Evolutionary conservation across 2,888 invertebrate species (phyloP).

Genomic region (Lydus trimaculatus): DNA sequence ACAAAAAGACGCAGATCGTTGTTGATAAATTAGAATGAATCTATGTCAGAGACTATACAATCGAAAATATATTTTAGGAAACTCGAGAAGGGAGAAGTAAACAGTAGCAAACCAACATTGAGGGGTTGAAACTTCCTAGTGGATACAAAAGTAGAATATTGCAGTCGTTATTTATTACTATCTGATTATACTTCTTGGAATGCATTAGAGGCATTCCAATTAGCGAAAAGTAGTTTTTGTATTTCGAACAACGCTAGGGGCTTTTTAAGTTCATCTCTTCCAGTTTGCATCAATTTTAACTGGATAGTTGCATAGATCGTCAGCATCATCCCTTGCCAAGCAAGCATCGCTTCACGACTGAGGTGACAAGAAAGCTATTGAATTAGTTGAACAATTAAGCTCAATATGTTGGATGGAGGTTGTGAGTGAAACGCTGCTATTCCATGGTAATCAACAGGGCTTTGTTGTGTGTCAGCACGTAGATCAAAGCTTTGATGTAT

Average conservation of each 20-base stretch:
- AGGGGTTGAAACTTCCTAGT: not conserved
- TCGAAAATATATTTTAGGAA: not conserved
- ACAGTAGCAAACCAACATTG: not conserved
- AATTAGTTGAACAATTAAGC: constrained; percentile 27
- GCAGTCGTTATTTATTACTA: not conserved
- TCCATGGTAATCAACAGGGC: constrained; percentile 37
- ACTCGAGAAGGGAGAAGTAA: not conserved
- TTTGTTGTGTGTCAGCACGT: constrained; percentile 42
- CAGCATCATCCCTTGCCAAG: not conserved
- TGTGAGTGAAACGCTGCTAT: not conserved
- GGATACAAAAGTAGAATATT: not conserved
- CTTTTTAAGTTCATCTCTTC: not conserved
- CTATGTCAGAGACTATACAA: not conserved
- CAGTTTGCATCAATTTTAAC: not conserved
- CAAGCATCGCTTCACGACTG: constrained; percentile 7
- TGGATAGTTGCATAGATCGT: not conserved
- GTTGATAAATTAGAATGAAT: not conserved
- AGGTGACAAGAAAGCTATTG: constrained; percentile 18
- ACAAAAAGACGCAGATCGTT: not conserved
- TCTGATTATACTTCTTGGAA: not conserved
- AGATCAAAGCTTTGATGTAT: constrained; percentile 41
- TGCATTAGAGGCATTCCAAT: not conserved
- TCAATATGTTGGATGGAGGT: constrained; percentile 17
- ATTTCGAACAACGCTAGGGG: not conserved
- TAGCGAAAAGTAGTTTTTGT: not conserved